These are phyloP conservation scores for Chromoteleia sp. DNA, from an alignment of 2,888 invertebrate genomes.

Conservation along the genomic window DNA sequence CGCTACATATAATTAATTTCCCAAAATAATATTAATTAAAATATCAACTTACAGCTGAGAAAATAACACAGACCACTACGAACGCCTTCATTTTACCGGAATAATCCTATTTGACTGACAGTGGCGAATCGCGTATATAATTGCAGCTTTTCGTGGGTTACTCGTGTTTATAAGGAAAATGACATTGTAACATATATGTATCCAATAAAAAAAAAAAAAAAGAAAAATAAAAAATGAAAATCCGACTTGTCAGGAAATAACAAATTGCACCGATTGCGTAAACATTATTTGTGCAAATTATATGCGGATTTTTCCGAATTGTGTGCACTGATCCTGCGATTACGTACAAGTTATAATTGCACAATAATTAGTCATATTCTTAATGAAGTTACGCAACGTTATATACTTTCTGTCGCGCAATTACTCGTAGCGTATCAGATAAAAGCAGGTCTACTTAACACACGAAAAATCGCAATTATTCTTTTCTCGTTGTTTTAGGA, in stretches of 20 bases:
- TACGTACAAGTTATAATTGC: background rate
- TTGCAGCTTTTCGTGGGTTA: constrained; percentile 20
- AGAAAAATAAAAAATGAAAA: too few relatives aligned
- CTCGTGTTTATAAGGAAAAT: constrained; percentile 56
- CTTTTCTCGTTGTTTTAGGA: background rate
- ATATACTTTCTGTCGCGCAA: constrained; percentile 27
- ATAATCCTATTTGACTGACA: constrained; percentile 13
- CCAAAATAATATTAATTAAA: constrained; percentile 7
- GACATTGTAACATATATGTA: background rate
- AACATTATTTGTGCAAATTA: constrained; percentile 30
- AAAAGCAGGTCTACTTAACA: background rate
- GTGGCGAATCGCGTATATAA: constrained; percentile 22
- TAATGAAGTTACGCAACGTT: constrained; percentile 20
- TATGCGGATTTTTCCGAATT: constrained; percentile 28
- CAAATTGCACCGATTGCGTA: constrained; percentile 16
- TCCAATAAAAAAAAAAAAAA: too few relatives aligned
- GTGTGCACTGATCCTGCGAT: constrained; percentile 22
- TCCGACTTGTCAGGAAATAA: constrained; percentile 48
- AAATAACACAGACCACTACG: constrained; percentile 8
- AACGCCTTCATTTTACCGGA: constrained; percentile 35
- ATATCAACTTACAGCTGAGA: constrained; percentile 30
- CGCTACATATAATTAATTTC: background rate
- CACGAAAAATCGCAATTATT: background rate
- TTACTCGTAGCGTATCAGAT: background rate
- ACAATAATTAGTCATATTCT: constrained; percentile 30